A percentile compares a stretch with the other conserved stretches of the same genome.
Evolutionary conservation across 2,888 invertebrate genomes (phyloP).

Genomic region (Drosophila gaucha): DNA sequence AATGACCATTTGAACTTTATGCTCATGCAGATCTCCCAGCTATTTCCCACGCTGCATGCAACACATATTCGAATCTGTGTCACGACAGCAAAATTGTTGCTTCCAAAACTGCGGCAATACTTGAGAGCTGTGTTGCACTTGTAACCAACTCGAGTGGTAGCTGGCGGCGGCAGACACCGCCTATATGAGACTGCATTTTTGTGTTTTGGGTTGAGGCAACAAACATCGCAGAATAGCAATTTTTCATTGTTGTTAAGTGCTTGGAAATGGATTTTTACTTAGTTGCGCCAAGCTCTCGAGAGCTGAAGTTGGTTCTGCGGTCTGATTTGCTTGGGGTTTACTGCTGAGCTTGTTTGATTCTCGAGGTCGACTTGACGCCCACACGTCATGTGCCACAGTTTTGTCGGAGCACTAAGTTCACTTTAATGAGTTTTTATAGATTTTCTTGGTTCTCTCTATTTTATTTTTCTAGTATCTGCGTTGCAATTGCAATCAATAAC

Average conservation of each 20-base stretch:
- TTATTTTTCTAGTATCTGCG: slow-evolving; percentile 63
- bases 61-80: slow-evolving; percentile 19
- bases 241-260: slow-evolving; percentile 61
- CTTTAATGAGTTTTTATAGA: slow-evolving; percentile 69
- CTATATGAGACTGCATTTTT: slow-evolving; percentile 35
- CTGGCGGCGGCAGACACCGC: slow-evolving; percentile 44
- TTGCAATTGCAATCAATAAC: slow-evolving; percentile 64
- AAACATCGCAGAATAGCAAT: slow-evolving; percentile 38
- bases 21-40: slow-evolving; percentile 20
- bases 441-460: slow-evolving; percentile 20
- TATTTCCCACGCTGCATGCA: slow-evolving; percentile 44
- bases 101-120: slow-evolving; percentile 38
- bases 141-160: slow-evolving; percentile 32
- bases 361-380: slow-evolving; percentile 51
- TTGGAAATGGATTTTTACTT: slow-evolving; percentile 60
- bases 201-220: slow-evolving; percentile 30
- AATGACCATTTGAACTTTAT: slow-evolving; percentile 45
- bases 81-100: slow-evolving; percentile 48
- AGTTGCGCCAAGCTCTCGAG: slow-evolving; percentile 33
- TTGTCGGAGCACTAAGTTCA: slow-evolving; percentile 52
- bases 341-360: slow-evolving; percentile 31
- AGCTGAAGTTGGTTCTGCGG: slow-evolving; percentile 25
- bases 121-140: slow-evolving; percentile 30
- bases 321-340: slow-evolving; percentile 26
- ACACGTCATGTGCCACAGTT: slow-evolving; percentile 23